A percentile compares a stretch with the other conserved stretches of the same genome.
Conservation (phyloP, 23 tunicate species). For the Halocynthia roretzi region DNA sequence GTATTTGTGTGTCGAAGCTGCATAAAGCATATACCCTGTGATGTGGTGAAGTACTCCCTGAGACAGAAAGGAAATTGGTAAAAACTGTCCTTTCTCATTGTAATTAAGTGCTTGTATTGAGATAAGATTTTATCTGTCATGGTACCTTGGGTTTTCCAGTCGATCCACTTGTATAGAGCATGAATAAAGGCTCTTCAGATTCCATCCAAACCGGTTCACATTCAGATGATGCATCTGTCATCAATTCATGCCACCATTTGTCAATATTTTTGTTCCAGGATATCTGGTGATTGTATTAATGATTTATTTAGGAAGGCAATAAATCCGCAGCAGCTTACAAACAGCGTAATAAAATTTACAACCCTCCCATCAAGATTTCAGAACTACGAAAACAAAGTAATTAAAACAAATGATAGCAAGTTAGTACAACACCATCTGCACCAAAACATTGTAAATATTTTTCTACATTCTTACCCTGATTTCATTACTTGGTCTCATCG, state of each 20-base stretch:
- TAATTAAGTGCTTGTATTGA: no score
- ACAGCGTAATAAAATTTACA: no score
- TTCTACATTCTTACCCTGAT: slow-evolving; percentile 5
- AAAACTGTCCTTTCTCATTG: not conserved
- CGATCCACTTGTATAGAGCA: slow-evolving; percentile 91
- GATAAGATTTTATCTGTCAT: no score
- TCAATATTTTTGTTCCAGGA: slow-evolving; percentile 69
- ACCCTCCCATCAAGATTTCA: no score
- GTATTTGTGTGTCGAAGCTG: slow-evolving; percentile 86
- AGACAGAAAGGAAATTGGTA: not conserved
- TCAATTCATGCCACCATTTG: slow-evolving; percentile 79
- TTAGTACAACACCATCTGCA: no score
- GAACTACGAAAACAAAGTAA: no score
- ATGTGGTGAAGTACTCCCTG: slow-evolving; percentile 87
- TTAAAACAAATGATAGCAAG: no score
- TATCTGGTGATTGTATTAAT: no score
- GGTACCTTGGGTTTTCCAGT: slow-evolving; percentile 89
- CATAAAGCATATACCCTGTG: slow-evolving; percentile 93
- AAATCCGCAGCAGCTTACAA: no score
- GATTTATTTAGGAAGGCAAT: no score
- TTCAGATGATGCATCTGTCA: slow-evolving; percentile 48
- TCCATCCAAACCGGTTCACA: slow-evolving; percentile 85
- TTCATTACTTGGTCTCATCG: slow-evolving; percentile 39
- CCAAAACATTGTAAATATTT: no score
- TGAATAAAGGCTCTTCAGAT: slow-evolving; percentile 82